Evolutionary conservation across 2,113 vertebrate genomes (phyloP), one percentile per base, ranked within the genome.

Genomic region (Corythaeola cristata): DNA sequence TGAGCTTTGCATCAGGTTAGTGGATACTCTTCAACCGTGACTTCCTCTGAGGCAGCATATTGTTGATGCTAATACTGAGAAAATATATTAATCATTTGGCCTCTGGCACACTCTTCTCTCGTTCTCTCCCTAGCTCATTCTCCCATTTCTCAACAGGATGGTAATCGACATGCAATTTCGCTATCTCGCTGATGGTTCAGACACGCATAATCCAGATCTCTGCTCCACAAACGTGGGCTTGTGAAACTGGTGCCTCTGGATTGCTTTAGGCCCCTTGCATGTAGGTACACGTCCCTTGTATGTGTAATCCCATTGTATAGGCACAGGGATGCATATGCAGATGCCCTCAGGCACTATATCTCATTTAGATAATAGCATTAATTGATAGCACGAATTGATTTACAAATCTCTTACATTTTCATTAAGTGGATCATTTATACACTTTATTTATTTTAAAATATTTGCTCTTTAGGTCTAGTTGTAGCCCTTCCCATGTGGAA

Each of bases 31-130:
- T 82, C 95, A 96, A 93, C 87, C 23, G 15, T 92, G 89, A 82
- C 96, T 94, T 96, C 88, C 88, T 96, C 94, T 60, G 88, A 94
- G 93, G 95, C 95, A 95, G 90, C 91, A 84, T 82, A 62, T 89
- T 90, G 82, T 91, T 96, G 88, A 91, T 95, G 76, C 81, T 96
- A 94, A 95, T 88, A 78, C 59, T 68, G 89, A 91, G 93, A 53
- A 97, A 85, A 91, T 86, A 55, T 67, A 94, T 95, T 96, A 96
- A 96, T 96, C 71, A 35, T 94, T 88, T 95, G 95, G 85, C 96
- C 94, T 95, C 89, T 96, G 94, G 96, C 94, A 88, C 52, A 80
- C 78, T 90, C 63, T 77, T 55, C 93, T 77, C 27, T 95, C 7
- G 0, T 71, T 84, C 52, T 93, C 87, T 91, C 56, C 44, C 33